Conservation (phyloP, 2,113 vertebrate species). For the Hippocampus abdominalis region DNA sequence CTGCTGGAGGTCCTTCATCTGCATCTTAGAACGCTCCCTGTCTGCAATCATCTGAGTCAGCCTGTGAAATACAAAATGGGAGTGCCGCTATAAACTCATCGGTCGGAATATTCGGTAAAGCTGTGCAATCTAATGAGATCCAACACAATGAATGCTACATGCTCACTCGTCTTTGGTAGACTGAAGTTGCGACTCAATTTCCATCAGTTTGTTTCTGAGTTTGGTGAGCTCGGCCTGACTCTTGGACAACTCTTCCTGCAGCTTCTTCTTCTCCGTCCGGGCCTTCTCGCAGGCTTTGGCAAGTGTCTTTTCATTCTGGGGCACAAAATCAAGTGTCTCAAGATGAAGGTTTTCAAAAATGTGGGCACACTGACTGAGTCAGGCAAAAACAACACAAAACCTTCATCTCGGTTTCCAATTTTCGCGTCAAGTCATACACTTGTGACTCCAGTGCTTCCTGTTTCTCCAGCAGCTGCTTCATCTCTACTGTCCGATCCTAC, state of each 20-base stretch:
- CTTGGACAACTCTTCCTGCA: conserved; percentile 72
- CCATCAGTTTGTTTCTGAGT: conserved; percentile 74
- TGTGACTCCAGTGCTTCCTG: conserved; percentile 77
- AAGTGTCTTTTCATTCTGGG: conserved; percentile 82
- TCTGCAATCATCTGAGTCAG: conserved; percentile 86
- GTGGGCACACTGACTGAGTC: conserved; percentile 2
- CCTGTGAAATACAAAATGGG: conserved; percentile 57
- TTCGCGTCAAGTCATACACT: conserved; percentile 76
- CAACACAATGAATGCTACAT: neutral
- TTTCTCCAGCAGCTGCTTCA: conserved; percentile 76
- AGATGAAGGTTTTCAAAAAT: conserved; percentile 11
- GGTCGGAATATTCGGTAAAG: neutral
- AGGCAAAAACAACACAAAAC: conserved; percentile 58
- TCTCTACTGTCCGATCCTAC: conserved; percentile 62
- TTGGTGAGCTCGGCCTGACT: conserved; percentile 73
- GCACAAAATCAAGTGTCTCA: conserved; percentile 10
- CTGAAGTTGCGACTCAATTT: conserved; percentile 79
- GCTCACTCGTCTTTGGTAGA: conserved; percentile 84
- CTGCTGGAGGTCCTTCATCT: conserved; percentile 90
- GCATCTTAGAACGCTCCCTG: conserved; percentile 80
- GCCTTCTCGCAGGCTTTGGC: conserved; percentile 79
- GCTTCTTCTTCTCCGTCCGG: conserved; percentile 70
- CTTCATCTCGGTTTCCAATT: conserved; percentile 80
- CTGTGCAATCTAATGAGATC: neutral
- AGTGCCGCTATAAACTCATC: neutral